phyloP scores from a whole-genome alignment of 2,797 vertebrate genomes.

The Hafferia zeledoni region DNA sequence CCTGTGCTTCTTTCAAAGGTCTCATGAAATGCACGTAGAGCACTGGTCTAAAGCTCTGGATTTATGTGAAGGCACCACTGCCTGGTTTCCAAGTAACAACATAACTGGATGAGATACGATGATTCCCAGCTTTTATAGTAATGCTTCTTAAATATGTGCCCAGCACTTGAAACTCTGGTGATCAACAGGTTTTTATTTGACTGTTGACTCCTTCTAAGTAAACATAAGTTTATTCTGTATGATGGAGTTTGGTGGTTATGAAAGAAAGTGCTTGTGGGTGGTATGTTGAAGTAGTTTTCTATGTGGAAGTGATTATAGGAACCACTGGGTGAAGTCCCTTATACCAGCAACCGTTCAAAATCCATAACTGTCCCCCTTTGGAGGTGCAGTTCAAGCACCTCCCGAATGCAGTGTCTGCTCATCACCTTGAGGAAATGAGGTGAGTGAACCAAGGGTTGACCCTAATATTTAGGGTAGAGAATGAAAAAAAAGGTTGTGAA shows the following conservation, averaged over 20 bases:
- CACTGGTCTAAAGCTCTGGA: neutral
- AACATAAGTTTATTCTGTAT: neutral
- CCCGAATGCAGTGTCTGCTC: neutral
- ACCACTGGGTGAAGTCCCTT: neutral
- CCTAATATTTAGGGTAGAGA: neutral
- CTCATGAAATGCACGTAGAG: neutral
- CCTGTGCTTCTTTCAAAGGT: neutral
- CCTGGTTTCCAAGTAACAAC: neutral
- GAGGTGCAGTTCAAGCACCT: neutral
- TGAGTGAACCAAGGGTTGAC: neutral
- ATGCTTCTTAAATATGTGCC: neutral
- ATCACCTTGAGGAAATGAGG: neutral
- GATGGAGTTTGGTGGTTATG: neutral
- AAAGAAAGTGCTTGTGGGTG: neutral
- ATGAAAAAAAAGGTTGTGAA: neutral
- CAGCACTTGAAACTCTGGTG: neutral
- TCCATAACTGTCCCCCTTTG: fast-evolving
- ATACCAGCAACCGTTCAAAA: neutral
- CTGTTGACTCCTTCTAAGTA: neutral
- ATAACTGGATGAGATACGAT: neutral
- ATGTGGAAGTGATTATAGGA: neutral
- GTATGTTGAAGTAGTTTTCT: neutral
- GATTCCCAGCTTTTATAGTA: neutral
- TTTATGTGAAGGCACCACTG: neutral
- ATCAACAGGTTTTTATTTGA: neutral